A percentile compares a stretch with the other conserved stretches of the same genome.
Conservation (phyloP, 2,888 invertebrate genomes). For the Microplitis deprimator region DNA sequence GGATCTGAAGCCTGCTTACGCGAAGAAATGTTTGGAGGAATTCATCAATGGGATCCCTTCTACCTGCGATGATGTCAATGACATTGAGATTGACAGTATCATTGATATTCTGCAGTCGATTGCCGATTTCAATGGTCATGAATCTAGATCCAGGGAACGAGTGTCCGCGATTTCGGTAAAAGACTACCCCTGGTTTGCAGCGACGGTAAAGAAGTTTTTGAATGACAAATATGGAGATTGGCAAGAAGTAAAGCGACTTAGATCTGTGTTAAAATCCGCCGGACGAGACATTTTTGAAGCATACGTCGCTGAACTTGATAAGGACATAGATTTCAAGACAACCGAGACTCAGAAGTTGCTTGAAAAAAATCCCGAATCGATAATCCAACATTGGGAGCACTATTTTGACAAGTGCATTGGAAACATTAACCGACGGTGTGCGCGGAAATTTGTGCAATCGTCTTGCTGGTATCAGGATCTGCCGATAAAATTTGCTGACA, state of each 20-base stretch:
- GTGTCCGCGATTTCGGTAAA: neutral
- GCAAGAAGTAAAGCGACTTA: neutral
- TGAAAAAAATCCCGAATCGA: slow-evolving; percentile 33
- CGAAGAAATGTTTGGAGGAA: slow-evolving; percentile 54
- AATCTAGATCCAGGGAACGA: neutral
- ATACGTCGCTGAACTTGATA: neutral
- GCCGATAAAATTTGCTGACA: slow-evolving; percentile 56
- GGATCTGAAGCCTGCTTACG: slow-evolving; percentile 51
- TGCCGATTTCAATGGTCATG: slow-evolving; percentile 52
- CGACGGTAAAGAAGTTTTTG: neutral
- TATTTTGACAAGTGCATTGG: slow-evolving; percentile 42
- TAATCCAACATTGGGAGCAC: slow-evolving; percentile 47
- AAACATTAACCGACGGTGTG: accelerated
- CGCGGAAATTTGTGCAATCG: slow-evolving; percentile 52
- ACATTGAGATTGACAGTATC: slow-evolving; percentile 19
- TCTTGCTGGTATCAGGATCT: slow-evolving; percentile 62
- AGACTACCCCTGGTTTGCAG: neutral
- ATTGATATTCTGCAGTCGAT: slow-evolving; percentile 46
- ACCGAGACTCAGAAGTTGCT: slow-evolving; percentile 34
- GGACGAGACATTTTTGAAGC: neutral
- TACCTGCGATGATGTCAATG: slow-evolving; percentile 25
- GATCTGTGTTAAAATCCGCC: slow-evolving; percentile 9
- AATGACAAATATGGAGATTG: neutral
- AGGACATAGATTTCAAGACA: slow-evolving; percentile 3
- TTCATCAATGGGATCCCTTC: slow-evolving; percentile 45